These are phyloP conservation scores for Marronus borbonicus DNA, from an alignment of 2,888 invertebrate species.

Conservation along the genomic window DNA sequence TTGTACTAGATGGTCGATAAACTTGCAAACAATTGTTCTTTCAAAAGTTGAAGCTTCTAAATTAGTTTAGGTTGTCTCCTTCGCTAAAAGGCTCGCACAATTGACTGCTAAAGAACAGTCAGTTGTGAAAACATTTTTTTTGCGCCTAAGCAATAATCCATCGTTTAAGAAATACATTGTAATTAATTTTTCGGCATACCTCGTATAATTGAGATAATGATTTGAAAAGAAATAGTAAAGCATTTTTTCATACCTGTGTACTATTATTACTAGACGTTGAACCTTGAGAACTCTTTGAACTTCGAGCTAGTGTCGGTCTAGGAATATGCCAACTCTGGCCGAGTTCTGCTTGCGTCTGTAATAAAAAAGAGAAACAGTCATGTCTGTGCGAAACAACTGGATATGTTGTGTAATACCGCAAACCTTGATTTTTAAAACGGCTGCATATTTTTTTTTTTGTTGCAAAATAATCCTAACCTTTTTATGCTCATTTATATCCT, in stretches of 20 bases:
- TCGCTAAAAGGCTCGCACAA: no score
- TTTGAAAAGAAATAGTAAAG: neutral
- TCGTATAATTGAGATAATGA: neutral
- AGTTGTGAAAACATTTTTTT: no score
- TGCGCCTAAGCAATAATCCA: no score
- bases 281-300: constrained; percentile 78
- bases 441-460: neutral
- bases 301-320: constrained; percentile 81
- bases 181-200: no score
- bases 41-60: no score
- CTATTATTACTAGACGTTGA: constrained; percentile 84
- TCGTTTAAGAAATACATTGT: no score
- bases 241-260: constrained; percentile 78
- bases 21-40: no score
- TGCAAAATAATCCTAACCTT: constrained; percentile 7
- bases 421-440: constrained; percentile 35
- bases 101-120: no score
- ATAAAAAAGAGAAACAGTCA: constrained; percentile 33
- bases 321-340: constrained; percentile 85
- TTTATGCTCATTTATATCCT: constrained; percentile 20
- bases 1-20: no score
- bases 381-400: constrained; percentile 5
- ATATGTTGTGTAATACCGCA: constrained; percentile 13
- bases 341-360: constrained; percentile 63
- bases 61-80: no score